Percentiles rank a stretch among this genome's conserved stretches.
Evolutionary conservation across 1,140 invertebrate genomes (phyloP).

Genomic region (Penaeus japonicus): DNA sequence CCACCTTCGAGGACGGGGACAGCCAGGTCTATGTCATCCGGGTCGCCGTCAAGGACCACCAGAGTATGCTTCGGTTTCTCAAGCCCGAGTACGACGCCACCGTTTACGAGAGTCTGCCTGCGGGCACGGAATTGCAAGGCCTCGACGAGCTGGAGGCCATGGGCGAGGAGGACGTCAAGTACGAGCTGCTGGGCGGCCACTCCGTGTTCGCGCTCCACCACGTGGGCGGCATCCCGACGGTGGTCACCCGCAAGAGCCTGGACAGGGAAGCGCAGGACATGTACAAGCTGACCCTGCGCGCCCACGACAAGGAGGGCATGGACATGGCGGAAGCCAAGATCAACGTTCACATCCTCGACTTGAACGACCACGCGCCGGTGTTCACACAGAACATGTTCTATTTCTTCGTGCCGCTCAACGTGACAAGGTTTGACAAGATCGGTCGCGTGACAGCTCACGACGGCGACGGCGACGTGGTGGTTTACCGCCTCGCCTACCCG

Average conservation of each 20-base stretch:
- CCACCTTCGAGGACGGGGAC: slow-evolving; percentile 76
- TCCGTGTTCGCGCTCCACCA: slow-evolving; percentile 56
- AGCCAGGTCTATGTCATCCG: slow-evolving; percentile 82
- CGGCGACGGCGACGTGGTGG: slow-evolving; percentile 85
- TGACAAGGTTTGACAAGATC: slow-evolving; percentile 76
- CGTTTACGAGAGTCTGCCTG: slow-evolving; percentile 61
- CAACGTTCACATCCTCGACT: slow-evolving; percentile 78
- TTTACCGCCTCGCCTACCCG: slow-evolving; percentile 80
- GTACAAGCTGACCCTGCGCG: slow-evolving; percentile 44
- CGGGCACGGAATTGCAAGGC: slow-evolving; percentile 59
- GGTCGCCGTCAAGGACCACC: slow-evolving; percentile 81
- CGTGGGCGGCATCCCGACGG: slow-evolving; percentile 50
- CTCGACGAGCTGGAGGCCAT: slow-evolving; percentile 53
- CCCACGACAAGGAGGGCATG: slow-evolving; percentile 49
- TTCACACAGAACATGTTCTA: slow-evolving; percentile 81
- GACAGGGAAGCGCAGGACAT: slow-evolving; percentile 50
- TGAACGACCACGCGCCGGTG: slow-evolving; percentile 89
- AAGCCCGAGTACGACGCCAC: slow-evolving; percentile 72
- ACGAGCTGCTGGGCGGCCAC: slow-evolving; percentile 47
- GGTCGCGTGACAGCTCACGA: slow-evolving; percentile 84
- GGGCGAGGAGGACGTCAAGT: slow-evolving; percentile 52
- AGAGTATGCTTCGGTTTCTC: slow-evolving; percentile 80
- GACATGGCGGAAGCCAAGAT: slow-evolving; percentile 63
- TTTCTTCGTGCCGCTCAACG: slow-evolving; percentile 76
- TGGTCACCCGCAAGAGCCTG: slow-evolving; percentile 46